Percentiles rank a stretch among this genome's conserved stretches.
phyloP scores from a whole-genome alignment of 2,888 invertebrate genomes.

The Physocephala rufipes region DNA sequence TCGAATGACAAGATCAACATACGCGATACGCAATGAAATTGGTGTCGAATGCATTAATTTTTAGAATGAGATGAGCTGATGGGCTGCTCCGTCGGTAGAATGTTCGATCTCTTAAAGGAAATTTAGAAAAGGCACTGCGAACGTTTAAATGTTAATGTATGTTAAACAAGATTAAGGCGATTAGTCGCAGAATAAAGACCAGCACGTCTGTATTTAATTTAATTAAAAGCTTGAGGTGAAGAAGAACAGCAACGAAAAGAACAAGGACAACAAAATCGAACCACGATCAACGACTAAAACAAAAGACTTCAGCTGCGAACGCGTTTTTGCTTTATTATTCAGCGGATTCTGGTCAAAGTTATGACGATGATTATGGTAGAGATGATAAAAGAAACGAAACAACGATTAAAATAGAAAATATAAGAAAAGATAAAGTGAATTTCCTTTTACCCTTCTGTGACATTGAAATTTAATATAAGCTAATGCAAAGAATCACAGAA shows the following conservation, averaged over 20 bases:
- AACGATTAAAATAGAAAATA: too few relatives aligned
- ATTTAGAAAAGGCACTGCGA: background rate
- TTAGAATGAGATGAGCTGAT: background rate
- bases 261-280: background rate
- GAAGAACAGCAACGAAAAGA: background rate
- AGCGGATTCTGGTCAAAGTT: constrained; percentile 10
- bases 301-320: constrained; percentile 25
- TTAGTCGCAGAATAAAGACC: constrained; percentile 32
- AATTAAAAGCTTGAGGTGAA: constrained; percentile 12
- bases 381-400: constrained; percentile 7
- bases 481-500: too few relatives aligned
- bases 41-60: constrained; percentile 3
- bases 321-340: background rate
- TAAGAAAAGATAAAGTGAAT: too few relatives aligned
- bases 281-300: background rate
- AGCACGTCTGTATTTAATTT: constrained; percentile 12
- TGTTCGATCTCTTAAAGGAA: background rate
- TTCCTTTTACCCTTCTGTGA: too few relatives aligned
- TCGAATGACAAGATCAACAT: background rate
- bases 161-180: constrained; percentile 42
- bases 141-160: constrained; percentile 32
- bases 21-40: constrained; percentile 36
- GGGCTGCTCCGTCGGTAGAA: background rate
- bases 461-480: too few relatives aligned
- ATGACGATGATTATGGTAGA: constrained; percentile 25